Percentiles rank a stretch among this genome's conserved stretches.
Conservation (phyloP, 2,113 vertebrate species). For the Crotalus helleri region DNA sequence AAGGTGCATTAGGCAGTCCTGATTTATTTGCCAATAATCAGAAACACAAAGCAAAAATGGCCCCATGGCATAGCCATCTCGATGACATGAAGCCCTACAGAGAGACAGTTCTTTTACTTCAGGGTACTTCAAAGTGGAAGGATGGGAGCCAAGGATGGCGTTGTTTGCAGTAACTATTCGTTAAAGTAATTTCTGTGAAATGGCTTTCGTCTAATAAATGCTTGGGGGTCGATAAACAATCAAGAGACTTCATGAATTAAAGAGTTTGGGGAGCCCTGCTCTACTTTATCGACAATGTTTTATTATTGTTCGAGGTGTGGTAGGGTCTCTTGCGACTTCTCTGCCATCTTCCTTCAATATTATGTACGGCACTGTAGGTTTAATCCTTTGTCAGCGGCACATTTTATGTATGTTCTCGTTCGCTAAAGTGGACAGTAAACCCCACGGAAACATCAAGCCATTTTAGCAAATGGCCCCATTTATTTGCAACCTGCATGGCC, state of each 20-base stretch:
- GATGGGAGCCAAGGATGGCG: not conserved
- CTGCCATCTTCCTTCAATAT: not conserved
- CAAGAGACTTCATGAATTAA: not conserved
- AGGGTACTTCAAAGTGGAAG: not conserved
- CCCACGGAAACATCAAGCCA: not conserved
- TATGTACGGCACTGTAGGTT: not conserved
- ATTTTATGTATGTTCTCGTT: not conserved
- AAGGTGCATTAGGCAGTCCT: too few relatives aligned
- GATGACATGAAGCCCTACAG: not conserved
- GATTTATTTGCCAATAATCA: not conserved
- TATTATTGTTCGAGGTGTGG: not conserved
- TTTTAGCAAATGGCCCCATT: rapidly evolving
- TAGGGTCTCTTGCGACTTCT: too few relatives aligned
- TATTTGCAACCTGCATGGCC: not conserved
- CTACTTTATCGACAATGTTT: not conserved
- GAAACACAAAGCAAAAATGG: not conserved
- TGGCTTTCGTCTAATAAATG: not conserved
- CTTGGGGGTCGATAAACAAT: not conserved
- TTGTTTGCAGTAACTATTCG: not conserved
- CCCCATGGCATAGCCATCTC: not conserved
- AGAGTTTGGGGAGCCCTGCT: not conserved
- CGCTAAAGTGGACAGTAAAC: slow-evolving; percentile 16
- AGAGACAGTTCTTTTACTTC: not conserved
- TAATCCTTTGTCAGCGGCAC: not conserved
- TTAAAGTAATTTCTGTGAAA: not conserved